Evolutionary conservation across 2,797 vertebrate genomes (phyloP).

Genomic region (Aotus griseimembra): DNA sequence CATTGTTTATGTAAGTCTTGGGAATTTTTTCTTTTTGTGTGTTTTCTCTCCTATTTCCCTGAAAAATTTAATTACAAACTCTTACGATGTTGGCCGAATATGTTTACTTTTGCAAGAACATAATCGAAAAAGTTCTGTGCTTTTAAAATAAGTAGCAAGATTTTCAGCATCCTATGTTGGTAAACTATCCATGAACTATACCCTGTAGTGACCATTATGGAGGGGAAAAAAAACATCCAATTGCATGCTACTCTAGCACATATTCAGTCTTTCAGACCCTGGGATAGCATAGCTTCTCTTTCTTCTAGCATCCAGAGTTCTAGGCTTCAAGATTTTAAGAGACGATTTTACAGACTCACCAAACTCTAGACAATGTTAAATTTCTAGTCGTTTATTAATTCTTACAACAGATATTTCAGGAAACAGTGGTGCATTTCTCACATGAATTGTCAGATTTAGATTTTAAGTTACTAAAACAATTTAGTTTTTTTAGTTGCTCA

Average conservation of each 20-base stretch:
- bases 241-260: not conserved
- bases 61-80: not conserved
- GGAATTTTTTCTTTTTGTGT: not conserved
- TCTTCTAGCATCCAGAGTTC: not conserved
- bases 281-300: not conserved
- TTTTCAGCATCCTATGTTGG: not conserved
- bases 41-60: not conserved
- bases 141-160: conserved; percentile 2
- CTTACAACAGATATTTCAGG: not conserved
- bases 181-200: not conserved
- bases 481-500: not conserved
- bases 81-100: not conserved
- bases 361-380: not conserved
- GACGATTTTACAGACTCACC: not conserved
- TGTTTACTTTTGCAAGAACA: not conserved
- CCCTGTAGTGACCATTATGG: not conserved
- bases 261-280: not conserved
- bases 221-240: not conserved
- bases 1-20: not conserved
- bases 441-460: conserved; percentile 6
- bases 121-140: not conserved
- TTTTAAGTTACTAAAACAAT: not conserved
- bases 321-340: not conserved
- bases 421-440: not conserved
- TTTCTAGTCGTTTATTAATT: conserved; percentile 24